phyloP scores from a whole-genome alignment of 2,113 vertebrate genomes.

The Bostrychus sinensis region DNA sequence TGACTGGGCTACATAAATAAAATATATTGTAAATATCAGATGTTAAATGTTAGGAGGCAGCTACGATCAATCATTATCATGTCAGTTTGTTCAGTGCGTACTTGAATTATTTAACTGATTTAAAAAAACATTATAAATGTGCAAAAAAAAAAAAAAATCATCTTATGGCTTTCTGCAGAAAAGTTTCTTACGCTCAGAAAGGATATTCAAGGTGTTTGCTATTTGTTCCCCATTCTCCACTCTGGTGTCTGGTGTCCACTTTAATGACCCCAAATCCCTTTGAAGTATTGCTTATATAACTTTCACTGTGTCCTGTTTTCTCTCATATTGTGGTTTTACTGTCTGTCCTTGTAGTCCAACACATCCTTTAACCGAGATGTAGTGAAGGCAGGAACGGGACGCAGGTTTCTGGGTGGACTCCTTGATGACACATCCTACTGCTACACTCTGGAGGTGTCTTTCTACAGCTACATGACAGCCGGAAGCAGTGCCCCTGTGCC shows the following conservation, averaged over 20 bases:
- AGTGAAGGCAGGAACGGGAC: slow-evolving; percentile 95
- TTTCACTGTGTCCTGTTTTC: neutral
- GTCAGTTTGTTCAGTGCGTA: neutral
- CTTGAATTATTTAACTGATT: neutral
- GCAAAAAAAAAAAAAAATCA: too few relatives aligned
- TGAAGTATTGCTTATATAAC: slow-evolving; percentile 6
- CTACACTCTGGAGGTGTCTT: slow-evolving; percentile 98
- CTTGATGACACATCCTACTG: slow-evolving; percentile 94
- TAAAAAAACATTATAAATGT: too few relatives aligned
- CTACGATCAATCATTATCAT: neutral
- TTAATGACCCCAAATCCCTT: neutral
- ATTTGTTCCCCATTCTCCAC: neutral
- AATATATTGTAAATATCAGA: too few relatives aligned
- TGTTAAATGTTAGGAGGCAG: too few relatives aligned
- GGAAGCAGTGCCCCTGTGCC: slow-evolving; percentile 85
- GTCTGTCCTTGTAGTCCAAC: slow-evolving; percentile 83
- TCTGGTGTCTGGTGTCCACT: neutral
- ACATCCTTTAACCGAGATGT: slow-evolving; percentile 94
- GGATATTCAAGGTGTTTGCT: neutral
- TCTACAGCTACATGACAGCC: slow-evolving; percentile 91
- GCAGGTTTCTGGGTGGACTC: slow-evolving; percentile 93
- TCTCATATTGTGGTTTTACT: slow-evolving; percentile 11
- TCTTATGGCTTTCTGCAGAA: neutral
- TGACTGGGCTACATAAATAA: too few relatives aligned
- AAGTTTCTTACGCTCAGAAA: neutral